phyloP scores from a whole-genome alignment of 2,888 invertebrate genomes.

The Latrodectus hesperus region DNA sequence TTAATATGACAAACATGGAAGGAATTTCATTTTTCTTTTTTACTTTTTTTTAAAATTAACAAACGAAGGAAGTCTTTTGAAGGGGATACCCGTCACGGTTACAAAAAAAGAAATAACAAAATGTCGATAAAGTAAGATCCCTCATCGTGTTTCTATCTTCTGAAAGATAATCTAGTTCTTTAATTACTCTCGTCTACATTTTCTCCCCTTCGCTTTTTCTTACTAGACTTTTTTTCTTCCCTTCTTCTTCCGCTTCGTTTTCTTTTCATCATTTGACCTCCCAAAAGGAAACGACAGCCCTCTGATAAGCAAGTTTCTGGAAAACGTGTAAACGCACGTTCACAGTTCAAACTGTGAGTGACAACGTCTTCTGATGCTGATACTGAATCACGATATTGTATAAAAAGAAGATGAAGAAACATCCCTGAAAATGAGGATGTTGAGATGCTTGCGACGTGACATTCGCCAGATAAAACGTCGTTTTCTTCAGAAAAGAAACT shows the following conservation, averaged over 20 bases:
- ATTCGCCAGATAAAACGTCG: slow-evolving; percentile 7
- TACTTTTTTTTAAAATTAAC: too few relatives aligned
- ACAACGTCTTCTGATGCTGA: slow-evolving; percentile 42
- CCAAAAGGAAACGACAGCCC: slow-evolving; percentile 44
- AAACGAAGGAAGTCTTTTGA: too few relatives aligned
- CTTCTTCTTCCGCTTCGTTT: slow-evolving; percentile 16
- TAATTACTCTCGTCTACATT: slow-evolving; percentile 40
- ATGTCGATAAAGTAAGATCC: too few relatives aligned
- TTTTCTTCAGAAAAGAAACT: too few relatives aligned
- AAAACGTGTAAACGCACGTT: slow-evolving; percentile 24
- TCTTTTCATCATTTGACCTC: slow-evolving; percentile 36
- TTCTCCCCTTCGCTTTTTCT: background rate
- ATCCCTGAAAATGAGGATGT: slow-evolving; percentile 27
- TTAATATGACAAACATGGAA: too few relatives aligned
- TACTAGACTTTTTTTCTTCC: background rate
- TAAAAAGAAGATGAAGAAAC: slow-evolving; percentile 24
- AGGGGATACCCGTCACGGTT: too few relatives aligned
- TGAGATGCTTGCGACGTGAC: slow-evolving; percentile 22
- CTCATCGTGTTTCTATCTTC: background rate
- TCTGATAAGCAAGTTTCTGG: slow-evolving; percentile 24
- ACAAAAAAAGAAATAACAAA: too few relatives aligned
- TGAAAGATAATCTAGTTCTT: slow-evolving; percentile 43
- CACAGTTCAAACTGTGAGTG: slow-evolving; percentile 27
- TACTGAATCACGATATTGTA: slow-evolving; percentile 23
- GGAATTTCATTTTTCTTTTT: too few relatives aligned